Conservation (phyloP, 2,888 invertebrate genomes). For the Parnassius mnemosyne region DNA sequence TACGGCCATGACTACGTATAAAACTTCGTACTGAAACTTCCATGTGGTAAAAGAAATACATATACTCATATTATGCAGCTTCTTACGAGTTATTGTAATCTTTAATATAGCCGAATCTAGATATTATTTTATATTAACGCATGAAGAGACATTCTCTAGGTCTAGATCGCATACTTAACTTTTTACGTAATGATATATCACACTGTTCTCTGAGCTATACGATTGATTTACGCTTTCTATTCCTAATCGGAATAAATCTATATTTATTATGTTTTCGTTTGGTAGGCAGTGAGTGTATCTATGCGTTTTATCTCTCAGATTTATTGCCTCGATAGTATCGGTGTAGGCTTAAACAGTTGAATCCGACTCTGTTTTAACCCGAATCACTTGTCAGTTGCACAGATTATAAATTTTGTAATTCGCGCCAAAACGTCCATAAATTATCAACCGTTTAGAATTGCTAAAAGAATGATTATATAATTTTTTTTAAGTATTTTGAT, state of each 20-base stretch:
- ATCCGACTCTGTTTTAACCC: constrained; percentile 31
- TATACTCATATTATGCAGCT: too few species aligned
- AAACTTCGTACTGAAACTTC: too few species aligned
- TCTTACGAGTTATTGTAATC: background rate
- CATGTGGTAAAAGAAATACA: too few species aligned
- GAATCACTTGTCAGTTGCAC: constrained; percentile 16
- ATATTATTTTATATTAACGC: constrained; percentile 16
- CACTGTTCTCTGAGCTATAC: constrained; percentile 12
- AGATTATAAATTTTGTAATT: constrained; percentile 4
- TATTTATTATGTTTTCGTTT: constrained; percentile 51
- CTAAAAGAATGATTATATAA: constrained; percentile 28
- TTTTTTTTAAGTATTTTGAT: constrained; percentile 15
- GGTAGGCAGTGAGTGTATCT: constrained; percentile 42
- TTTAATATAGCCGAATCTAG: constrained; percentile 23
- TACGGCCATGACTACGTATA: background rate
- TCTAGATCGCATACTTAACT: constrained; percentile 20
- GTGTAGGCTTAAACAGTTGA: constrained; percentile 57
- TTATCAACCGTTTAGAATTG: constrained; percentile 32
- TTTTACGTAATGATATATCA: constrained; percentile 26
- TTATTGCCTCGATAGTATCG: constrained; percentile 74
- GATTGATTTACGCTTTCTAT: constrained; percentile 39
- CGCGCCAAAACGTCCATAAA: constrained; percentile 22
- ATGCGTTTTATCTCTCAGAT: constrained; percentile 66
- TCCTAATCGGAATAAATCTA: constrained; percentile 44
- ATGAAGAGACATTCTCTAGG: constrained; percentile 17